Conservation (phyloP, 1,140 invertebrate genomes). For the Bombus waltoni region DNA sequence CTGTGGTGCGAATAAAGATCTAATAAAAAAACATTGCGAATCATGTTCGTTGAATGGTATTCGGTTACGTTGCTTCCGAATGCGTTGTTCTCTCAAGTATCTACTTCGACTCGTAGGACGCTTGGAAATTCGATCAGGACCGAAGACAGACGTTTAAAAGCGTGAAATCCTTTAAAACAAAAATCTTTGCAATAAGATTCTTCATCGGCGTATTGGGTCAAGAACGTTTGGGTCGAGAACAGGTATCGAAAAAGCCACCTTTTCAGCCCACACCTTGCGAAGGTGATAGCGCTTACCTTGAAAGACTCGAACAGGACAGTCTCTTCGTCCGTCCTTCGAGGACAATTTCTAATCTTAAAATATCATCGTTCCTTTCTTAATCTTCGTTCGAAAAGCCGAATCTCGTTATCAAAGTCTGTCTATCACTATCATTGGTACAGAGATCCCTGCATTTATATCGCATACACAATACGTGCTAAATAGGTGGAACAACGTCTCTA, state of each 20-base stretch:
- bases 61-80: rapidly evolving
- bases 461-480: too few relatives aligned
- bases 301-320: too few relatives aligned
- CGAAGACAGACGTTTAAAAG: not conserved
- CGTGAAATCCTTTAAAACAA: not conserved
- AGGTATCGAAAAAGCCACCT: not conserved
- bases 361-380: constrained; percentile 2
- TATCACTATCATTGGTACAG: not conserved
- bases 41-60: too few relatives aligned
- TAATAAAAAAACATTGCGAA: too few relatives aligned
- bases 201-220: not conserved
- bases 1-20: too few relatives aligned
- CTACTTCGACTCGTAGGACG: too few relatives aligned
- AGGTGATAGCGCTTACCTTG: not conserved
- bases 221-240: not conserved
- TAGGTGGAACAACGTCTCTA: too few relatives aligned
- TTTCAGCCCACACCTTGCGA: not conserved
- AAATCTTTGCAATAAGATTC: not conserved
- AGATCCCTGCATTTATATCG: too few relatives aligned
- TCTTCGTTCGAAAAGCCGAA: not conserved
- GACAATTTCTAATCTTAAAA: constrained; percentile 11
- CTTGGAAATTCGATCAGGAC: too few relatives aligned
- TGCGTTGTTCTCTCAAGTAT: too few relatives aligned
- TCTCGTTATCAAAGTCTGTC: not conserved
- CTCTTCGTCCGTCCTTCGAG: not conserved